These are phyloP conservation scores for Conus canariensis DNA, from an alignment of 2,888 invertebrate genomes.

Conservation along the genomic window DNA sequence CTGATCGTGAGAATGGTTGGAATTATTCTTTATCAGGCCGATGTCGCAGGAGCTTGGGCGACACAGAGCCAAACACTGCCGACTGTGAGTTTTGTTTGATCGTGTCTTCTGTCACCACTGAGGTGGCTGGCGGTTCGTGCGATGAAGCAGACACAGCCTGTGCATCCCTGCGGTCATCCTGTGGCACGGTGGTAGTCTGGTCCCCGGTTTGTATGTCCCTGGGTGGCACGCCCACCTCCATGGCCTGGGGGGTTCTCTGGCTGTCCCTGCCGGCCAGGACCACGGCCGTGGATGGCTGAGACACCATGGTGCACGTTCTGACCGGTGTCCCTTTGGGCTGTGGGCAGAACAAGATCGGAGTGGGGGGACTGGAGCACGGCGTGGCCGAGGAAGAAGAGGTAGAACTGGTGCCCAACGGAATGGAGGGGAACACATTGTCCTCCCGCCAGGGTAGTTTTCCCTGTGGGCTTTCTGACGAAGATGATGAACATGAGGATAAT, in stretches of 20 bases:
- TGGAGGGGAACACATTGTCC: background rate
- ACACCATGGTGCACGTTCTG: conserved; percentile 28
- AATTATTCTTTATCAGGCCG: background rate
- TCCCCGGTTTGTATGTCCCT: background rate
- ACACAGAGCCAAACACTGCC: conserved; percentile 52
- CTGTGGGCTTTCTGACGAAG: background rate
- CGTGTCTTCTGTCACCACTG: conserved; percentile 33
- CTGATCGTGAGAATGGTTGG: background rate
- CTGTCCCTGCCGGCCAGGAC: background rate
- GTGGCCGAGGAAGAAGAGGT: background rate
- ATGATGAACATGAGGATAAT: background rate
- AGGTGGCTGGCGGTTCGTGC: background rate
- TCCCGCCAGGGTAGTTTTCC: background rate
- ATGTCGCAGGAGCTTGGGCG: conserved; percentile 50
- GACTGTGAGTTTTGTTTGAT: conserved; percentile 40
- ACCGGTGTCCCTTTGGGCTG: conserved; percentile 30
- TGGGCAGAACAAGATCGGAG: conserved; percentile 20
- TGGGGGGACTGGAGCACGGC: background rate
- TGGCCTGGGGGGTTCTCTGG: background rate
- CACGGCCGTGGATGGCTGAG: conserved; percentile 40
- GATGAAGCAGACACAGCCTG: background rate
- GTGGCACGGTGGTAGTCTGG: background rate
- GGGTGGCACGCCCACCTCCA: background rate
- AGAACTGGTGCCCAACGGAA: background rate
- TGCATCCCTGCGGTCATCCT: background rate